A percentile compares a stretch with the other conserved stretches of the same genome.
phyloP scores from a whole-genome alignment of 2,113 vertebrate species.

The Pangasianodon gigas region DNA sequence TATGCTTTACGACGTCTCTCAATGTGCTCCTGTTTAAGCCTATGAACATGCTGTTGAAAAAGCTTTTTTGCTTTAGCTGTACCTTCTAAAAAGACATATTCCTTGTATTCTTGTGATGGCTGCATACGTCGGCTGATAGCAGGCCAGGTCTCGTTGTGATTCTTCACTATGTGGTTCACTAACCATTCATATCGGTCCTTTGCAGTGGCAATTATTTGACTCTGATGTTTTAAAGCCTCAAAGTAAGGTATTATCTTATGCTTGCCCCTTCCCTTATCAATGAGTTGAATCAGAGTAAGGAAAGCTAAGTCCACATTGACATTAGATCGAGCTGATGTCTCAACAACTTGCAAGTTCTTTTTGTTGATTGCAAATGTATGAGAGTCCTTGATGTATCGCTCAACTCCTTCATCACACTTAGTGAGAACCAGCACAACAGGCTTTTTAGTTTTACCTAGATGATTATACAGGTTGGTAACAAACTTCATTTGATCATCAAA shows the following conservation, averaged over 20 bases:
- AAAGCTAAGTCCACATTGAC: conserved; percentile 95
- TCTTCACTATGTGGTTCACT: conserved; percentile 90
- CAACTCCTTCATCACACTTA: conserved; percentile 96
- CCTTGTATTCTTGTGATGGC: conserved; percentile 85
- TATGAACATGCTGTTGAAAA: conserved; percentile 89
- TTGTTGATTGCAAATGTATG: conserved; percentile 93
- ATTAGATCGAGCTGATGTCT: conserved; percentile 94
- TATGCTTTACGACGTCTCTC: conserved; percentile 87
- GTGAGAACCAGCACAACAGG: conserved; percentile 90
- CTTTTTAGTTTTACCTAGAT: conserved; percentile 94
- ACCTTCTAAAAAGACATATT: conserved; percentile 94
- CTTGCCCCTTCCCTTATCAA: conserved; percentile 89
- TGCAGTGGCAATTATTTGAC: conserved; percentile 92
- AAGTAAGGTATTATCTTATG: conserved; percentile 96
- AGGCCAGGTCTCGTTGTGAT: conserved; percentile 88
- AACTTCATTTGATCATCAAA: conserved; percentile 98
- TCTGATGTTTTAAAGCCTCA: conserved; percentile 95
- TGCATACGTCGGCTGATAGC: conserved; percentile 85
- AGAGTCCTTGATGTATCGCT: conserved; percentile 95
- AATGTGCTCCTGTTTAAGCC: conserved; percentile 91
- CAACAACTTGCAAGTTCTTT: conserved; percentile 96
- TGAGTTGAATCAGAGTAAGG: conserved; percentile 88
- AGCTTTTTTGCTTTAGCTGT: conserved; percentile 94
- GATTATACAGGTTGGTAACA: conserved; percentile 89
- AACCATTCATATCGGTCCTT: conserved; percentile 97